phyloP scores from a whole-genome alignment of 2,113 vertebrate genomes.

The Psephotus haematonotus region DNA sequence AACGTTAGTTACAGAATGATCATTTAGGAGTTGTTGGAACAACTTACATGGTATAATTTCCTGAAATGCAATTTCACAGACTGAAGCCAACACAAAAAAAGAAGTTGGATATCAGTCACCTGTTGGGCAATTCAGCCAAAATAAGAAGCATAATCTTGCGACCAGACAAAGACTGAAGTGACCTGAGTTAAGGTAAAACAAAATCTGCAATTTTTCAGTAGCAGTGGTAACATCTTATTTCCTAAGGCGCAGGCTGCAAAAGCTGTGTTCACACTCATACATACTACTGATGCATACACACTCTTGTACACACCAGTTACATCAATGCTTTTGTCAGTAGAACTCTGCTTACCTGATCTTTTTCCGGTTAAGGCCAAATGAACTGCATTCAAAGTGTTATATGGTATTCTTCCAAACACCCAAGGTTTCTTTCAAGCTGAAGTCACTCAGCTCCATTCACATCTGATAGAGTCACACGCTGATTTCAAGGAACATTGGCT shows the following conservation, averaged over 20 bases:
- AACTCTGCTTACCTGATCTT: neutral
- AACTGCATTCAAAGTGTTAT: neutral
- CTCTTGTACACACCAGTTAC: neutral
- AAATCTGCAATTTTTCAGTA: neutral
- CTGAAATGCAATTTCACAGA: neutral
- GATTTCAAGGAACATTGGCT: neutral
- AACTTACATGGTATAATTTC: neutral
- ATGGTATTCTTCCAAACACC: neutral
- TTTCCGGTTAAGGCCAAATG: neutral
- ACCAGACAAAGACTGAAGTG: neutral
- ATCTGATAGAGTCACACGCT: neutral
- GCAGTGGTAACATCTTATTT: neutral
- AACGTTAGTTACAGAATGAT: neutral
- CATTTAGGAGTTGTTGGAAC: neutral
- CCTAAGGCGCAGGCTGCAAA: neutral
- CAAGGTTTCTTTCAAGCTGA: neutral
- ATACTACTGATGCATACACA: neutral
- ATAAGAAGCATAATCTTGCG: neutral
- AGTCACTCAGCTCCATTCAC: neutral
- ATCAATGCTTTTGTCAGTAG: neutral
- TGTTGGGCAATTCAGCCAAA: neutral
- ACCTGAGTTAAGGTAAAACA: neutral
- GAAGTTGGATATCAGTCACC: neutral
- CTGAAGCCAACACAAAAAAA: neutral
- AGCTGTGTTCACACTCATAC: neutral